Base-by-base conservation (phyloP, 2,113 vertebrate genomes). In the Neogobius melanostomus region DNA sequence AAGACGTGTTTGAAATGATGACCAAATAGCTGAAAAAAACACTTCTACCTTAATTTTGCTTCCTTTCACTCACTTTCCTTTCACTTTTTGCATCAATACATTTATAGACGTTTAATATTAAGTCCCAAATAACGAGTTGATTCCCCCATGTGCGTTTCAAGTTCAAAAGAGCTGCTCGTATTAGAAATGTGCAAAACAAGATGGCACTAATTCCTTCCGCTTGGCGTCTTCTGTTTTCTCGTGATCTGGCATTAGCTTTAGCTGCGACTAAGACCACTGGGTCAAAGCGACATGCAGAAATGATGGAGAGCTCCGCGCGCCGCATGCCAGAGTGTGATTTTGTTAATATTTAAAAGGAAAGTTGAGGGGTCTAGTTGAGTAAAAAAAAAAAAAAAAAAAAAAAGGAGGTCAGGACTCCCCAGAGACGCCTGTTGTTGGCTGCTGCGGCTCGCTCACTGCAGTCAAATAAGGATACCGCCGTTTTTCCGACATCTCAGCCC, bases 321-420 rank as follows among this genome's bases (percentile, higher is more conserved):
- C 28, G 11, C 53, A 44, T 67, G 72, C 47, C 66, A 52, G 79
- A 14, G 14, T 81, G 66, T 46, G 60, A 60, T 77, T 82, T 52
- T 6, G 61, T 69, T 45, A 51, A 5, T 66, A 48, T 54, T 48
- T 11, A 7, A 3, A 21, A 36, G 28, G 28, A 36, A 36, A 36
- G 28, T 36, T 11, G 49, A 51, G 11, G 49, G 49, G 49, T 11
- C 11, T 51, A 14, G 11, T 11, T 11, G 49, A 14, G 49, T 51
- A 14, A 51, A 14, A 63, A 64, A 82, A 74, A 81, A 36, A 36
- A 36, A 2, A 36, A 36, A 36, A 57, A 9, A 28, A 5, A 28
- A 56, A 56, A 56, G 17, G 56, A 70, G 70, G 74, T 66, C 78
- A 82, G 71, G 8, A 57, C 69, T 66, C 80, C 76, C 76, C 48